Evolutionary conservation across 2,113 vertebrate genomes (phyloP), one percentile per base, ranked within the genome.

Genomic region (Barnardius zonarius): DNA sequence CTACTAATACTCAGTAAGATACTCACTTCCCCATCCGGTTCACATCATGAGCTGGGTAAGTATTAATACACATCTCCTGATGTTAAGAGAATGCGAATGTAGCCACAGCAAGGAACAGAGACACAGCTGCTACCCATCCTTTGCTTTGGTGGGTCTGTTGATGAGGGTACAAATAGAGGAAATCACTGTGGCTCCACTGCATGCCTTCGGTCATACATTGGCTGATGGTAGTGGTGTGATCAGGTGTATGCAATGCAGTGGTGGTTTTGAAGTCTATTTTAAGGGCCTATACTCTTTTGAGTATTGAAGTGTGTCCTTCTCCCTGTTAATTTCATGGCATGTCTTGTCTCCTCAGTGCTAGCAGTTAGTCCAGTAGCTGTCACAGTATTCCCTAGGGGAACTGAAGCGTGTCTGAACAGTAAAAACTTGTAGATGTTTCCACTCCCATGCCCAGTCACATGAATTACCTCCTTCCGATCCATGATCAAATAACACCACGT

Each of bases 201-300:
- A 6, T 0, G 0, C 7, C 0, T n/a, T 62, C 73, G 15, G n/a
- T 31, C 41, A 5, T 13, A 9, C 6, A 1, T 48, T 78, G 57
- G 25, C 81, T 44, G 44, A 9, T 49, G 19, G 19, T 9, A 16
- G 51, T 12, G 35, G 12, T 46, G 67, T 51, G 41, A 51, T 31
- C 39, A 43, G 30, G 30, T 63, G 35, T 33, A 23, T 27, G 43
- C 35, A 67, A 15, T 8, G 11, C 69, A 19, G 8, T 24, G 63
- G 4, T 64, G 22, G 22, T 82, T 66, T 70, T 83, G 46, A 86
- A 64, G 54, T 74, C 80, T 44, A 8, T 39, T 76, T 76, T 20
- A 72, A 85, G 51, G 46, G 17, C 48, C 25, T 48, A 4, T 31
- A 22, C 19, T 73, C 59, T 77, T 84, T 43, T 5, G 8, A 63